Percentiles rank a stretch among this genome's conserved stretches.
phyloP scores from a whole-genome alignment of 2,797 vertebrate species.

The Kryptopterus vitreolus region DNA sequence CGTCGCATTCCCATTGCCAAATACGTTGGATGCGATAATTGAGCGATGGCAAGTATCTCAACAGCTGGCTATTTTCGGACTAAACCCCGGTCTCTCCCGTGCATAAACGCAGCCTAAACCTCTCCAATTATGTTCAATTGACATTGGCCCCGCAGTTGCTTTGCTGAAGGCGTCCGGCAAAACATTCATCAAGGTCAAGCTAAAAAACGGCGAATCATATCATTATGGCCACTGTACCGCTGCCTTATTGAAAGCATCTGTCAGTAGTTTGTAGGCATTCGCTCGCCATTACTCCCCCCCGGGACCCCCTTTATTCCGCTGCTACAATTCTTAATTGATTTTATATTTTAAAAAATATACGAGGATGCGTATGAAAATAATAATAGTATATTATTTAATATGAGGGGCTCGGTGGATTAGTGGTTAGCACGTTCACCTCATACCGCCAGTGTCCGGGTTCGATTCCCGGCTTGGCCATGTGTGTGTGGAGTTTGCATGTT shows the following conservation, averaged over 20 bases:
- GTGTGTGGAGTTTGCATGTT: too few species aligned
- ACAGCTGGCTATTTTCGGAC: conserved; percentile 23
- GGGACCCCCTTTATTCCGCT: conserved; percentile 38
- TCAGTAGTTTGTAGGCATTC: conserved; percentile 52
- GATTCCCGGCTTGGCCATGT: too few species aligned
- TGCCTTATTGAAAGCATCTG: conserved; percentile 59
- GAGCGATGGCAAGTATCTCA: conserved; percentile 25
- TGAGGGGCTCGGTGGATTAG: too few species aligned
- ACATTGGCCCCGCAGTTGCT: conserved; percentile 36
- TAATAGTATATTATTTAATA: conserved; percentile 47
- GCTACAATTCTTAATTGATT: conserved; percentile 49
- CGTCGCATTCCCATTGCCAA: conserved; percentile 9
- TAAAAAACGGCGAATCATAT: conserved; percentile 48
- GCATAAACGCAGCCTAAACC: conserved; percentile 36
- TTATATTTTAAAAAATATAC: conserved; percentile 34
- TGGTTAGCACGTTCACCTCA: too few species aligned
- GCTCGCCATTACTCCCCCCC: conserved; percentile 41
- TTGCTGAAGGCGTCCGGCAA: conserved; percentile 39
- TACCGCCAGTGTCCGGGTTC: too few species aligned
- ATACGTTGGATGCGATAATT: conserved; percentile 28
- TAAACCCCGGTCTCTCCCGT: not conserved
- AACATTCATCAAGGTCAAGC: conserved; percentile 49
- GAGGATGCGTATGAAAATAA: conserved; percentile 49
- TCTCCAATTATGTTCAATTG: conserved; percentile 42
- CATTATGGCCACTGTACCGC: conserved; percentile 42